These are phyloP conservation scores for Chrysolina oricalcia DNA, from an alignment of 2,888 invertebrate genomes.

Conservation along the genomic window DNA sequence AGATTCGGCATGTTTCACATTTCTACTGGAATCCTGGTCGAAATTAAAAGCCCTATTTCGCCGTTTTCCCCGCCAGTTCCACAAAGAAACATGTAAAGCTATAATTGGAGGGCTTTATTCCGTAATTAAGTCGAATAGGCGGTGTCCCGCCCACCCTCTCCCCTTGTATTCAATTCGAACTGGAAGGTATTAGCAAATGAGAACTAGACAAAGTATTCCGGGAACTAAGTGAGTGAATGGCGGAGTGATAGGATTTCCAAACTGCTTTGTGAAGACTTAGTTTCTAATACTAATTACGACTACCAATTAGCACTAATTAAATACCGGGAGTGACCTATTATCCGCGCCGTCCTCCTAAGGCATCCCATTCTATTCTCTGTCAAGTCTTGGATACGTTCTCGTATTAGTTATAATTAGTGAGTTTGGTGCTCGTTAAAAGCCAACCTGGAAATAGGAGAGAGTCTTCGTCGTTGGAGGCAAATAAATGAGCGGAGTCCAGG, in stretches of 20 bases:
- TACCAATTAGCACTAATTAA: conserved; percentile 72
- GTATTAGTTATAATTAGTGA: conserved; percentile 63
- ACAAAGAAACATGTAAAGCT: conserved; percentile 30
- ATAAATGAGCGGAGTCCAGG: not conserved
- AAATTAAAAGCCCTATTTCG: conserved; percentile 8
- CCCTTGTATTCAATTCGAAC: conserved; percentile 40
- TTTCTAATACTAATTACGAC: conserved; percentile 71
- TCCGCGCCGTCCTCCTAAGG: conserved; percentile 66
- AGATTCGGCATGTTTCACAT: not conserved
- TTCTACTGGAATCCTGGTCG: not conserved
- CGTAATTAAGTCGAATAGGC: conserved; percentile 51
- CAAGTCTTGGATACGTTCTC: conserved; percentile 58
- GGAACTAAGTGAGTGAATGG: conserved; percentile 57
- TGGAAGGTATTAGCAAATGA: conserved; percentile 61
- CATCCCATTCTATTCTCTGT: conserved; percentile 63
- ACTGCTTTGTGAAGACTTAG: conserved; percentile 70
- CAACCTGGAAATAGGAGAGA: not conserved
- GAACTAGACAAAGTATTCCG: conserved; percentile 61
- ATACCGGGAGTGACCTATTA: conserved; percentile 70
- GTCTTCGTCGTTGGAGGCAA: not conserved
- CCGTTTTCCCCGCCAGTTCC: not conserved
- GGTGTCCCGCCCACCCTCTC: conserved; percentile 24
- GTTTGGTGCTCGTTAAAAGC: conserved; percentile 58
- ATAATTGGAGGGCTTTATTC: conserved; percentile 47
- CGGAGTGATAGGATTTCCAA: conserved; percentile 67